These are phyloP conservation scores for Xestobium rufovillosum DNA, from an alignment of 2,888 invertebrate genomes.

Conservation along the genomic window DNA sequence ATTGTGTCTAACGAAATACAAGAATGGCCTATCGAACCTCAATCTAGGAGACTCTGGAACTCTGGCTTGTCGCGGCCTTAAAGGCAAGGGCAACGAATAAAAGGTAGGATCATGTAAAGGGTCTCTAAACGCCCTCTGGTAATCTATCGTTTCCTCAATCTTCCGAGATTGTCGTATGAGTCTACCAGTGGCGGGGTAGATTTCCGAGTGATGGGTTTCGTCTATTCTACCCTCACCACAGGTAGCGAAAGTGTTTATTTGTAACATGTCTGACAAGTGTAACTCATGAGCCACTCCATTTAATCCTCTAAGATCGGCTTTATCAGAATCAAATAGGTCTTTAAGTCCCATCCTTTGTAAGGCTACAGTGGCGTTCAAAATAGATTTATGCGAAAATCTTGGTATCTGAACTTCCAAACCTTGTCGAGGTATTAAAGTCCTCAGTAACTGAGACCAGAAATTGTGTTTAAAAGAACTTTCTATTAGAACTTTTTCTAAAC, in stretches of 20 bases:
- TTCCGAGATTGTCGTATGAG: slow-evolving; percentile 23
- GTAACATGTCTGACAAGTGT: slow-evolving; percentile 75
- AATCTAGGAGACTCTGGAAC: slow-evolving; percentile 65
- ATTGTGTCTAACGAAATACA: slow-evolving; percentile 84
- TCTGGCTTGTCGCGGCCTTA: slow-evolving; percentile 64
- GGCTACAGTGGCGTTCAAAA: slow-evolving; percentile 72
- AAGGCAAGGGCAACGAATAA: slow-evolving; percentile 54
- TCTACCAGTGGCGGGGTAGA: slow-evolving; percentile 65
- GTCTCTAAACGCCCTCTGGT: slow-evolving; percentile 62
- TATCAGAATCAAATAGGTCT: slow-evolving; percentile 66
- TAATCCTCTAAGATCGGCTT: slow-evolving; percentile 75
- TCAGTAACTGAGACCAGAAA: slow-evolving; percentile 66
- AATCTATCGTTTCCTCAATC: slow-evolving; percentile 51
- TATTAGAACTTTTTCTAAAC: slow-evolving; percentile 63
- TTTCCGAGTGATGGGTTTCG: slow-evolving; percentile 72
- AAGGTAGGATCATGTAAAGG: slow-evolving; percentile 51
- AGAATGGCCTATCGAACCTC: slow-evolving; percentile 79
- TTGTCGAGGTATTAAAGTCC: slow-evolving; percentile 65
- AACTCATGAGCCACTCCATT: slow-evolving; percentile 74
- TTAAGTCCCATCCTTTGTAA: slow-evolving; percentile 74
- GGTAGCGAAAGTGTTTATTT: slow-evolving; percentile 75
- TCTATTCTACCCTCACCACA: slow-evolving; percentile 68
- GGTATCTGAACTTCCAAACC: slow-evolving; percentile 79
- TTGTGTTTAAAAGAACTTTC: slow-evolving; percentile 59
- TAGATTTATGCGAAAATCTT: slow-evolving; percentile 73